These are phyloP conservation scores for Platichthys stellatus DNA, from an alignment of 2,113 vertebrate genomes.

Conservation along the genomic window DNA sequence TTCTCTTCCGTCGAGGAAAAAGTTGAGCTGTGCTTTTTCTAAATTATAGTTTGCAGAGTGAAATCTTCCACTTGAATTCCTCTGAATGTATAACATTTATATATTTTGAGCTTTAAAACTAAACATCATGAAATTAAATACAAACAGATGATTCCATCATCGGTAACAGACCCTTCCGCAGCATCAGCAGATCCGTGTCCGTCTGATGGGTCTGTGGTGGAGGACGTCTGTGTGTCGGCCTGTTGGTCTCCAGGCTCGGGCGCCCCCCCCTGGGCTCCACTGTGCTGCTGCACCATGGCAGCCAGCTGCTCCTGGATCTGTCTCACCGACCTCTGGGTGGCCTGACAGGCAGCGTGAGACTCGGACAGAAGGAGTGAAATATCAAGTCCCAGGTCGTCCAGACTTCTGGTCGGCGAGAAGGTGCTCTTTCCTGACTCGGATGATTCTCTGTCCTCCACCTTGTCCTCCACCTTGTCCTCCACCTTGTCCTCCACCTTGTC, in stretches of 20 bases:
- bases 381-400: constrained; percentile 28
- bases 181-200: background rate
- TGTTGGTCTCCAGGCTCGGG: background rate
- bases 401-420: background rate
- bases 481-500: background rate
- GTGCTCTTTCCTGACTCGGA: background rate
- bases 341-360: constrained; percentile 85
- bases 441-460: background rate
- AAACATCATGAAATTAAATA: too few species aligned
- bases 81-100: too few species aligned
- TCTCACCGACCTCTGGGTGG: constrained; percentile 77
- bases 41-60: too few species aligned
- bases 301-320: constrained; percentile 86
- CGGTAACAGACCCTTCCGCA: constrained; percentile 1
- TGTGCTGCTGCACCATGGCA: constrained; percentile 87
- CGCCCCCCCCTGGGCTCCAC: constrained; percentile 46
- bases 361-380: constrained; percentile 85
- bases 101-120: too few species aligned
- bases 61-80: too few species aligned
- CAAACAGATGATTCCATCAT: background rate
- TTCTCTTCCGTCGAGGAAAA: too few species aligned
- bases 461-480: background rate
- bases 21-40: too few species aligned
- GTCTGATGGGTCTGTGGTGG: background rate
- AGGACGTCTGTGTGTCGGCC: background rate